Base-by-base conservation (phyloP, 2,888 invertebrate species). In the Epirrhoe alternata region DNA sequence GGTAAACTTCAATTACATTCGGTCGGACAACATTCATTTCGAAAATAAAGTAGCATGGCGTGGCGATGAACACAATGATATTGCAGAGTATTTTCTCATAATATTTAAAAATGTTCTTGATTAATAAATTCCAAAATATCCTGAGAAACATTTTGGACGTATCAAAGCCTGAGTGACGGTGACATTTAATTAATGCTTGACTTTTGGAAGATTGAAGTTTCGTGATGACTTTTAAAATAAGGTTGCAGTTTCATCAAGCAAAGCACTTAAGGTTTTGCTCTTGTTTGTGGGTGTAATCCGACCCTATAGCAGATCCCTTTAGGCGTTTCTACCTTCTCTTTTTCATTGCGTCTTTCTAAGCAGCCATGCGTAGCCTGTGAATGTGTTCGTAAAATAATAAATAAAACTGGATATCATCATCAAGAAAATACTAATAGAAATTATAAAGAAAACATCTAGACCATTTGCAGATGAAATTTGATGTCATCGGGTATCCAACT, bases 1-100 rank as follows among this genome's bases (percentile, higher is more conserved):
- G 64, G 68, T 81, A 83, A 5, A 72, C 60, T 38, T 71, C 70
- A 0, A 79, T 70, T 0, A 89, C 61, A 1, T 71, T 71, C 0
- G 88, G 87, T 12, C 85, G 78, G 0, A 91, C 80, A 5, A 87
- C 45, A 0, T 68, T 60, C 72, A 90, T 77, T 68, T 89, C 82
- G 56, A 88, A 84, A 17, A 87, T 72, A 54, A 82, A 86, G 33
- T 81, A 83, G 5, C 79, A 79, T 0, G 89, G 89, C 0, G 84
- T 83, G 12, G 86, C 61, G 0, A 86, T 10, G 30, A 83, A 77
- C 0, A 83, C 72, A 2, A 85, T 73, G 0, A 67, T 14, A 47
- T 77, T 80, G 60, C 81, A 83, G 45, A 75, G 72, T 0, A 60
- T 35, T 68, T 75, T 85, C 73, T 80, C 79, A 17, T 71, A 70